A percentile compares a stretch with the other conserved stretches of the same genome.
These are phyloP conservation scores for Catocala nupta DNA, from an alignment of 2,888 invertebrate genomes.

Conservation along the genomic window DNA sequence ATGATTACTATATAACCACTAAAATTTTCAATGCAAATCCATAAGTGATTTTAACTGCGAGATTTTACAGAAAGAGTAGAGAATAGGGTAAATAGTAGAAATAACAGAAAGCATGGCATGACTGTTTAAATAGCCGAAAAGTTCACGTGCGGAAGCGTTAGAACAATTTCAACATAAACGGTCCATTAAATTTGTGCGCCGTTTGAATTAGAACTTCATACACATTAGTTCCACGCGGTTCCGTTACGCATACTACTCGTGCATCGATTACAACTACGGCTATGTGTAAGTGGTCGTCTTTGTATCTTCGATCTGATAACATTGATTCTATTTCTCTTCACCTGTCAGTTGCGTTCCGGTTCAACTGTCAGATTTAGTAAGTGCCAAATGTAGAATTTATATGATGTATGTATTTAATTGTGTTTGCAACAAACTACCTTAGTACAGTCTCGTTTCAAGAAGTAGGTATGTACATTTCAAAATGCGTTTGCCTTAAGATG, in stretches of 20 bases:
- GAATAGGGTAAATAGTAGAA: too few relatives aligned
- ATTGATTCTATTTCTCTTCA: conserved; percentile 42
- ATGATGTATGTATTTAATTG: neutral
- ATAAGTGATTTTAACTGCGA: too few relatives aligned
- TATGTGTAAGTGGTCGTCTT: conserved; percentile 9
- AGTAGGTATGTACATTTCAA: too few relatives aligned
- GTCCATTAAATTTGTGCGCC: conserved; percentile 19
- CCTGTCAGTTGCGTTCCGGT: conserved; percentile 24
- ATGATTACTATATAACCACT: too few relatives aligned
- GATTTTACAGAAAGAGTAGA: too few relatives aligned
- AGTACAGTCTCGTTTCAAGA: too few relatives aligned
- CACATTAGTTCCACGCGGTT: conserved; percentile 23
- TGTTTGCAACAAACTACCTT: too few relatives aligned
- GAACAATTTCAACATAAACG: neutral
- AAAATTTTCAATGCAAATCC: too few relatives aligned
- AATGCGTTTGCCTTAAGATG: too few relatives aligned
- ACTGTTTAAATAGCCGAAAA: neutral
- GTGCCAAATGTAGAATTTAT: neutral
- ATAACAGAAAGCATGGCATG: too few relatives aligned
- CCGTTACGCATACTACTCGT: conserved; percentile 26
- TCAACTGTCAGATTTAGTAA: conserved; percentile 3
- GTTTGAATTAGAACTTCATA: conserved; percentile 33
- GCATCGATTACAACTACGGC: conserved; percentile 25
- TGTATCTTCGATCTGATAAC: conserved; percentile 26
- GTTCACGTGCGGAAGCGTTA: neutral